Evolutionary conservation across 2,113 vertebrate species (phyloP).

Genomic region (Malurus elegans): DNA sequence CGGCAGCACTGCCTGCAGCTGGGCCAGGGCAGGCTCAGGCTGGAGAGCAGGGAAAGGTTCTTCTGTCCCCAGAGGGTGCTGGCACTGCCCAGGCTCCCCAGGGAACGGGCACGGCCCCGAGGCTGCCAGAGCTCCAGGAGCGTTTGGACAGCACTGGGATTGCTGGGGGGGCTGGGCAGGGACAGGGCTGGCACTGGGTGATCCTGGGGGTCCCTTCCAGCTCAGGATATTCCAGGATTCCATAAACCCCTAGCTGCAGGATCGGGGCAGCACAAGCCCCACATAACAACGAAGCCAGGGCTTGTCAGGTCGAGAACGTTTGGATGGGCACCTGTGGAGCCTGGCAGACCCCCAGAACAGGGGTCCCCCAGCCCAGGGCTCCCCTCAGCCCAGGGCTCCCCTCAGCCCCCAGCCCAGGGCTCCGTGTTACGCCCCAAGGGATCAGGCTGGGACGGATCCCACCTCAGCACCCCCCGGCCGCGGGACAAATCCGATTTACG

Average conservation of each 20-base stretch:
- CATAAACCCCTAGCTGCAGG: neutral
- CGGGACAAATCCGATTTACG: neutral
- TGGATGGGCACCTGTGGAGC: neutral
- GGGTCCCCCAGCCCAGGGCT: neutral
- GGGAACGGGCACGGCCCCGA: neutral
- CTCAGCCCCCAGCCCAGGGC: neutral
- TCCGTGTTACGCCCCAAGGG: neutral
- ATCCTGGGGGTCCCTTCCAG: accelerated
- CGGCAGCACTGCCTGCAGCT: neutral
- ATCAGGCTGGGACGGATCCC: neutral
- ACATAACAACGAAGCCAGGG: too few relatives aligned
- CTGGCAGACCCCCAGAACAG: neutral
- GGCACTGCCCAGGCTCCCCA: neutral
- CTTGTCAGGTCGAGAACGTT: accelerated
- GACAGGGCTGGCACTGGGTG: accelerated
- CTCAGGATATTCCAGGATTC: too few relatives aligned
- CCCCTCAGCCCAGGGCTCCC: neutral
- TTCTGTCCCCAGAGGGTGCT: neutral
- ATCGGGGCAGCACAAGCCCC: neutral
- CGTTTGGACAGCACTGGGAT: neutral
- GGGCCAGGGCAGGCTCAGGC: neutral
- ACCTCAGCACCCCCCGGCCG: neutral
- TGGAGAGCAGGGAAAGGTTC: neutral
- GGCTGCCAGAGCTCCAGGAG: neutral
- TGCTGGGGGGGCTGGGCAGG: neutral